phyloP scores from a whole-genome alignment of 2,797 vertebrate species.

The Platalea minor region DNA sequence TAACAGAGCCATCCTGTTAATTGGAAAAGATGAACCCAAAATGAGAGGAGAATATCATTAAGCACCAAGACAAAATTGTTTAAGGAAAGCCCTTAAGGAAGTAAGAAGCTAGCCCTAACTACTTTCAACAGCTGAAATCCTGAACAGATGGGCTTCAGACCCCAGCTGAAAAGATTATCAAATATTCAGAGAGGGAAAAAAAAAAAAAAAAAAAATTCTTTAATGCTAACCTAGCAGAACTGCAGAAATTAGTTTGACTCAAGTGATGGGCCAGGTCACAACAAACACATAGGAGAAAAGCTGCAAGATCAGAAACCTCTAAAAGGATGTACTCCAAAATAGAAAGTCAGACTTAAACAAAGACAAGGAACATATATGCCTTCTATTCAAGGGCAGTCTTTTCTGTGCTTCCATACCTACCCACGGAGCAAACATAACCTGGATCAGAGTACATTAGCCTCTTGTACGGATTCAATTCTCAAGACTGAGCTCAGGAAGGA shows the following conservation, averaged over 20 bases:
- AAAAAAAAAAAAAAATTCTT: not conserved
- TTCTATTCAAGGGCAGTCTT: not conserved
- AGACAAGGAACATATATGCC: not conserved
- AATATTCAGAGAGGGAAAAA: not conserved
- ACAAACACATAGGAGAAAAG: not conserved
- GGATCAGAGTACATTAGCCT: not conserved
- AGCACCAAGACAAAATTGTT: not conserved
- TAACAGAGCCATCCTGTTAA: not conserved
- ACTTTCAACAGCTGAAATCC: not conserved
- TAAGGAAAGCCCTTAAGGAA: not conserved
- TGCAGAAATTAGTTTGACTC: not conserved
- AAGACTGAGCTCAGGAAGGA: not conserved
- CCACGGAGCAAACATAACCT: not conserved
- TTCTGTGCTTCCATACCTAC: not conserved
- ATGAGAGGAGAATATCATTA: not conserved
- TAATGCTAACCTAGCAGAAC: not conserved
- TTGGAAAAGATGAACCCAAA: not conserved
- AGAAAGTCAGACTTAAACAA: not conserved
- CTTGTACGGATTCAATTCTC: not conserved
- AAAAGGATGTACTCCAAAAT: not conserved
- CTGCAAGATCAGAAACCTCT: not conserved
- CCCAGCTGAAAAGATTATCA: not conserved
- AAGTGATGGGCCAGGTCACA: not conserved
- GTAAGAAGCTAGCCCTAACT: not conserved
- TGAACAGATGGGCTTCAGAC: not conserved